A percentile compares a stretch with the other conserved stretches of the same genome.
Conservation (phyloP, 2,797 vertebrate species). For the Dipus sagitta region DNA sequence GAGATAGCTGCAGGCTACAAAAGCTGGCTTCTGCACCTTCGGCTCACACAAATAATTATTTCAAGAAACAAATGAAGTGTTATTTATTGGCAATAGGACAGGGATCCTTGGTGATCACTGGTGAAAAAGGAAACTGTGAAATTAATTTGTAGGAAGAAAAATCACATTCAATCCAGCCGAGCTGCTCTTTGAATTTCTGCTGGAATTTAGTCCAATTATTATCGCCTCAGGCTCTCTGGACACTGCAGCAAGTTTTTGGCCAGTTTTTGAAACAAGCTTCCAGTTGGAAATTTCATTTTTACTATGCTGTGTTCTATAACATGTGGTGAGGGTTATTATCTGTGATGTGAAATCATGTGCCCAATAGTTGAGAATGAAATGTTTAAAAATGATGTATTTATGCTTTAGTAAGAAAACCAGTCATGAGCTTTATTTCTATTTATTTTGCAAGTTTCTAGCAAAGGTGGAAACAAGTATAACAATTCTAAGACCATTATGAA, state of each 20-base stretch:
- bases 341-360: not conserved
- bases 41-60: conserved; percentile 64
- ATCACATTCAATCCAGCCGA: conserved; percentile 43
- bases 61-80: conserved; percentile 71
- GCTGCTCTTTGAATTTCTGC: conserved; percentile 54
- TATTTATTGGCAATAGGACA: conserved; percentile 73
- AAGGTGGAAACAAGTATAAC: not conserved
- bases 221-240: conserved; percentile 17
- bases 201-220: conserved; percentile 54
- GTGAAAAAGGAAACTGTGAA: conserved; percentile 60
- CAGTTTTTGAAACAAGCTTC: not conserved
- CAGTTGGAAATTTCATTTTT: conserved; percentile 34
- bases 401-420: not conserved
- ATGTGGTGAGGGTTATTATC: not conserved
- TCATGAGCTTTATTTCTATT: conserved; percentile 3
- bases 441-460: not conserved
- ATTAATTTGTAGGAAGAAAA: conserved; percentile 71
- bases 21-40: conserved; percentile 39
- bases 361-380: not conserved
- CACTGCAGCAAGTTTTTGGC: not conserved
- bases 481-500: not conserved
- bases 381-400: conserved; percentile 26
- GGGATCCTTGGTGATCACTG: conserved; percentile 36
- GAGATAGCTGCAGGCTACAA: conserved; percentile 51
- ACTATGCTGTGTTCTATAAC: not conserved